Conservation (phyloP, 2,113 vertebrate species). For the Vireo altiloquus region DNA sequence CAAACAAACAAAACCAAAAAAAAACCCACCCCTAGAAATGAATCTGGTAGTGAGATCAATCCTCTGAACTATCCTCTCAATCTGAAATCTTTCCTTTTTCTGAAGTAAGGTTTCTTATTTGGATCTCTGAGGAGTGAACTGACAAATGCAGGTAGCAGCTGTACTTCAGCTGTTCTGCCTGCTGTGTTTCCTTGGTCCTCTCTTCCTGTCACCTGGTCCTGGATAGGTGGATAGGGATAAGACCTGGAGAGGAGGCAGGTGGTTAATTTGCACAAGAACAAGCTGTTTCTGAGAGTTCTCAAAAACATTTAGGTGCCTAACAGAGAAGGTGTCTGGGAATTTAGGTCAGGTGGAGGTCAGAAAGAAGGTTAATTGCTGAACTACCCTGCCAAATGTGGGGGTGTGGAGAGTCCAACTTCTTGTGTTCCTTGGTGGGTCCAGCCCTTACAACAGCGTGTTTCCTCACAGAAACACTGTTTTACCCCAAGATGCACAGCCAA, state of each 20-base stretch:
- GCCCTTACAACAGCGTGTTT: background rate
- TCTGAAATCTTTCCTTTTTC: background rate
- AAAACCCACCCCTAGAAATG: background rate
- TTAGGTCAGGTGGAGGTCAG: background rate
- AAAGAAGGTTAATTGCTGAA: background rate
- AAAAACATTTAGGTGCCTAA: background rate
- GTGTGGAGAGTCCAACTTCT: background rate
- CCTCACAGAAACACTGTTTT: background rate
- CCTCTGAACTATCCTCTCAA: background rate
- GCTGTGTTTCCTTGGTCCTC: background rate
- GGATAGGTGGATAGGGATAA: too few relatives aligned
- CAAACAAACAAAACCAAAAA: background rate
- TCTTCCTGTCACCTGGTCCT: background rate
- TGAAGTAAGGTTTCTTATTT: background rate
- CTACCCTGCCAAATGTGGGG: fast-evolving
- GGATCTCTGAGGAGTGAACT: background rate
- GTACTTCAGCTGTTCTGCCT: background rate
- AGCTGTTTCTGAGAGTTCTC: background rate
- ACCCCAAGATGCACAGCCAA: background rate
- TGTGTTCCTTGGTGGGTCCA: background rate
- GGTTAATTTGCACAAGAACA: background rate
- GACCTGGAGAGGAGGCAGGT: background rate
- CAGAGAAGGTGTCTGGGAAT: background rate
- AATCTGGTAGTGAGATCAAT: background rate
- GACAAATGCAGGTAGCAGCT: background rate